A percentile compares a stretch with the other conserved stretches of the same genome.
Conservation (phyloP, 1,140 invertebrate genomes). For the Drosophila lowei region DNA sequence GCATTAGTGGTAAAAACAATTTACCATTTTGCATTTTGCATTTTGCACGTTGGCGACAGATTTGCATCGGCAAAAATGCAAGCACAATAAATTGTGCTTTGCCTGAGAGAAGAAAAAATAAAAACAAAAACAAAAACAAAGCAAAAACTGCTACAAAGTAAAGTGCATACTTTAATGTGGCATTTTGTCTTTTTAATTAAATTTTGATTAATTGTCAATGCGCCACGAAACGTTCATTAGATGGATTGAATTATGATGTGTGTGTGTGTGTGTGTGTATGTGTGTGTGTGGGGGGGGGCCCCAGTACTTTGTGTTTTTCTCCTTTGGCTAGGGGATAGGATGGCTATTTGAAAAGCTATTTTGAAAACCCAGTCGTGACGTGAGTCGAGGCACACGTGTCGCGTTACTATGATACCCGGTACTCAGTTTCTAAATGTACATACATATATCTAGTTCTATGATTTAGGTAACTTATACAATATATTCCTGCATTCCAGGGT, state of each 20-base stretch:
- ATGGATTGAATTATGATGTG: conserved; percentile 43
- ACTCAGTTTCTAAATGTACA: no score
- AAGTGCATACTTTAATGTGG: conserved; percentile 76
- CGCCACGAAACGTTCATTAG: conserved; percentile 62
- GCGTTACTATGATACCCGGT: no score
- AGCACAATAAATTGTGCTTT: conserved; percentile 64
- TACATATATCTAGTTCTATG: no score
- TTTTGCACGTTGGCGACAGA: conserved; percentile 78
- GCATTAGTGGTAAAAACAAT: conserved; percentile 26
- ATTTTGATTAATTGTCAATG: conserved; percentile 70
- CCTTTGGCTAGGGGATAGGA: background rate
- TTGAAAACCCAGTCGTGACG: no score
- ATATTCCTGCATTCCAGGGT: no score
- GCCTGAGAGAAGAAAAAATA: background rate
- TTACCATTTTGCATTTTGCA: conserved; percentile 63
- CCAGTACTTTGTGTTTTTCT: conserved; percentile 4
- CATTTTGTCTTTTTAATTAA: conserved; percentile 77
- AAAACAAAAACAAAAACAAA: conserved; percentile 5
- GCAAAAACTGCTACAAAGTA: conserved; percentile 49
- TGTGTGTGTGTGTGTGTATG: background rate
- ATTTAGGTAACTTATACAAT: no score
- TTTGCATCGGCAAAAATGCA: conserved; percentile 59
- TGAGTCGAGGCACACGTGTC: background rate
- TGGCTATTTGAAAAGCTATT: no score
- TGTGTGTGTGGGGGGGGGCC: background rate